Conservation (phyloP, 2,888 invertebrate species). For the Anthophora plumipes region DNA sequence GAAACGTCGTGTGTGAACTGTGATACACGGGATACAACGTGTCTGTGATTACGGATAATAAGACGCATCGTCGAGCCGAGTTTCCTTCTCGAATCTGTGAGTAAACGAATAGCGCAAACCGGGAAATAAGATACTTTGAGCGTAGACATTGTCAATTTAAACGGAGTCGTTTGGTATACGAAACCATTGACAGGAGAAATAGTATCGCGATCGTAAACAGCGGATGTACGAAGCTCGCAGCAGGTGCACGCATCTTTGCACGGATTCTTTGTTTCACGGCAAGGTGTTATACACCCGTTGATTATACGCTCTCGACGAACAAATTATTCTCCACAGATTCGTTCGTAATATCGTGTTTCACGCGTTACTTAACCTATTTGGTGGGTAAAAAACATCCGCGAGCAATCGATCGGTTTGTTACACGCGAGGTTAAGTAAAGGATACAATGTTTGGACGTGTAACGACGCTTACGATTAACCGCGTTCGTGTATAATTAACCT, state of each 20-base stretch:
- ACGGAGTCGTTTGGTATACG: too few relatives aligned
- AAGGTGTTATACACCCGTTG: slow-evolving; percentile 26
- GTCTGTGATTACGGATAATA: background rate
- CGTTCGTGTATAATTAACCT: background rate
- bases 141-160: background rate
- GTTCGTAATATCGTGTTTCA: slow-evolving; percentile 10
- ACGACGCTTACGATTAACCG: background rate
- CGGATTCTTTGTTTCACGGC: slow-evolving; percentile 47
- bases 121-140: too few relatives aligned
- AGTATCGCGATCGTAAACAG: slow-evolving; percentile 31
- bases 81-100: background rate
- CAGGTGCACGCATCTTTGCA: slow-evolving; percentile 48
- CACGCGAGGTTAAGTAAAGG: background rate
- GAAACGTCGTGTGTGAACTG: background rate
- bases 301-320: slow-evolving; percentile 21
- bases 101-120: slow-evolving; percentile 42
- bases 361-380: background rate
- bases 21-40: background rate
- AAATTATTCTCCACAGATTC: slow-evolving; percentile 24
- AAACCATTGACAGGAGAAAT: slow-evolving; percentile 42
- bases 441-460: background rate
- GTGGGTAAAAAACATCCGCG: background rate
- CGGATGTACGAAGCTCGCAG: slow-evolving; percentile 45
- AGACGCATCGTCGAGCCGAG: background rate
- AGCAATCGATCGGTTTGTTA: background rate